A percentile compares a stretch with the other conserved stretches of the same genome.
Evolutionary conservation across 2,113 vertebrate genomes (phyloP).

Genomic region (Pluvialis apricaria): DNA sequence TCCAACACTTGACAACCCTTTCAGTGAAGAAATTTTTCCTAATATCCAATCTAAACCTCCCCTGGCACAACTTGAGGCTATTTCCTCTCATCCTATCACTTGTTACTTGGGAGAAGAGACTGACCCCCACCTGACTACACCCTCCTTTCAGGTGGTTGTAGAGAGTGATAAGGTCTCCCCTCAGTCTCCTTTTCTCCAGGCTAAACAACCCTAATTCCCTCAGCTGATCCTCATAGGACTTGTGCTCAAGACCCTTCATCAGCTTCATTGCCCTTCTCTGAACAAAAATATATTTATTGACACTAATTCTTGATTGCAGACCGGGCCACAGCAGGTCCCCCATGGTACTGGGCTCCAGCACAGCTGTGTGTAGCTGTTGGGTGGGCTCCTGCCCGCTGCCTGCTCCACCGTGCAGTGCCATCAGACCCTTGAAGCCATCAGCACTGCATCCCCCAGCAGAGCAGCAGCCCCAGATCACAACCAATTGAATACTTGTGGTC

Average conservation of each 20-base stretch:
- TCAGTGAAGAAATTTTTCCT: background rate
- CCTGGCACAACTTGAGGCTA: background rate
- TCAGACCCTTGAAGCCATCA: accelerated
- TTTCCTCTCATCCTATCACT: background rate
- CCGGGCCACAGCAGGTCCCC: background rate
- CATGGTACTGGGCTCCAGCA: accelerated
- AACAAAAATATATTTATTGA: background rate
- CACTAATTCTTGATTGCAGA: background rate
- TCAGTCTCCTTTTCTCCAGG: background rate
- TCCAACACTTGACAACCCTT: background rate
- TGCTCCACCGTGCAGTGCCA: background rate
- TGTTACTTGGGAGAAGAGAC: background rate
- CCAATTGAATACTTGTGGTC: background rate
- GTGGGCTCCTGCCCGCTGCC: background rate
- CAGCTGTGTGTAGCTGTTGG: background rate
- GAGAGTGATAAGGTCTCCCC: background rate
- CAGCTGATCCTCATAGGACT: background rate
- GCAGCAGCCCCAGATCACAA: background rate
- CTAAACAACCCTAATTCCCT: background rate
- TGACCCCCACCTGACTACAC: background rate
- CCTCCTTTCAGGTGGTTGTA: background rate
- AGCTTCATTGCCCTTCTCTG: background rate
- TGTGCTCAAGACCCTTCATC: background rate
- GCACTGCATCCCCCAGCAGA: accelerated
- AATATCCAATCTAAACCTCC: background rate